Evolutionary conservation across 2,888 invertebrate genomes (phyloP).

Genomic region (Himalopsyche anomala): DNA sequence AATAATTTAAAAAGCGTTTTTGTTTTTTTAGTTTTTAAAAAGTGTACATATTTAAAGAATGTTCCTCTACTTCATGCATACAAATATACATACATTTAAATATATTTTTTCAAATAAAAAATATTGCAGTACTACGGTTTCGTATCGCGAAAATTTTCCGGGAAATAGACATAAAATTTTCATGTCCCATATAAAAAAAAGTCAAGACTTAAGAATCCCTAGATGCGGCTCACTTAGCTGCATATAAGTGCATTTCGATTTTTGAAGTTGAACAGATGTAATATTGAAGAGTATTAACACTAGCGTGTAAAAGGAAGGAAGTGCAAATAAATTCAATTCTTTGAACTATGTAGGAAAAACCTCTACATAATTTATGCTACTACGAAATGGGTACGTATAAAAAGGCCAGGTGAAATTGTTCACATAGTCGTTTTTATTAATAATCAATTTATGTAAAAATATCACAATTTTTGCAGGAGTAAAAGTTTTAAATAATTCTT

Average conservation of each 20-base stretch:
- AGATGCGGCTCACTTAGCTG: too few relatives aligned
- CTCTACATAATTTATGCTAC: neutral
- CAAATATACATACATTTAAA: too few relatives aligned
- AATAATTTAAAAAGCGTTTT: too few relatives aligned
- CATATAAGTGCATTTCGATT: neutral
- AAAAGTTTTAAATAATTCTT: neutral
- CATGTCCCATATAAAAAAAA: too few relatives aligned
- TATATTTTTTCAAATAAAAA: too few relatives aligned
- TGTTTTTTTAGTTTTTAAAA: too few relatives aligned
- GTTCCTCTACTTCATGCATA: too few relatives aligned
- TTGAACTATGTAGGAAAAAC: neutral
- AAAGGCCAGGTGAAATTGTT: conserved; percentile 7
- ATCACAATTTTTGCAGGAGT: neutral
- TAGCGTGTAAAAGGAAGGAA: neutral
- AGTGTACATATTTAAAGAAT: too few relatives aligned
- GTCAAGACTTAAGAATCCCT: too few relatives aligned
- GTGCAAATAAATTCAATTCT: neutral
- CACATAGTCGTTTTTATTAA: neutral
- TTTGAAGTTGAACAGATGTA: neutral
- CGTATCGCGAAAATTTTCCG: too few relatives aligned
- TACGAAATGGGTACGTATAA: neutral
- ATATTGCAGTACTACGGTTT: too few relatives aligned
- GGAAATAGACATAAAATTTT: too few relatives aligned
- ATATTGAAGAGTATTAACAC: neutral
- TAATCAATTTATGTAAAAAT: neutral